Evolutionary conservation across 2,888 invertebrate species (phyloP), one percentile per base, ranked within the genome.

Genomic region (Pseudococcus longispinus): DNA sequence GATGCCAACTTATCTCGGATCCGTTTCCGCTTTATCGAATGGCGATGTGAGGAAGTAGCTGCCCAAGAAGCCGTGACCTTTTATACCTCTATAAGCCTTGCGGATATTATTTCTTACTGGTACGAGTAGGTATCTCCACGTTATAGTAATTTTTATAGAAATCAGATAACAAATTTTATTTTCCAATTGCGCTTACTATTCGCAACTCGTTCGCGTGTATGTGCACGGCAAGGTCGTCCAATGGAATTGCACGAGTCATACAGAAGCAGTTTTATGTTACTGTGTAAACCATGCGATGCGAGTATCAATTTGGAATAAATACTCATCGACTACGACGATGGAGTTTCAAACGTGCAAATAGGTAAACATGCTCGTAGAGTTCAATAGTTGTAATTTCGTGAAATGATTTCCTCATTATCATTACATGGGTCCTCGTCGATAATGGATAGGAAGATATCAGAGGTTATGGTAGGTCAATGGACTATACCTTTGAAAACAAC

Each of bases 11-110:
- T 42, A 80, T 80, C 77, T 42, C 20, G 15, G 20, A 18, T 20
- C 9, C 20, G 77, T 80, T 80, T 80, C 77, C 77, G 77, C 42
- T 70, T 70, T 11, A 80, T 80, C 42, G 11, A 77, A 80, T 80
- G 42, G 42, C 18, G 5, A 15, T 80, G 42, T 18, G 42, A 80
- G 77, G 77, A 80, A 80, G 37, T 42, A 20, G 20, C 20, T 42
- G 42, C 20, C 77, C 13, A 42, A 20, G 37, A 42, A 80, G 77
- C 77, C 42, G 42, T 80, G 77, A 80, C 77, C 77, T 80, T 80
- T 80, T 18, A n/a, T 29, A 32, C 9, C 6, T 18, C 18, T 74
- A 42, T n/a, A 20, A 80, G 20, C 77, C 77, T 80, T 42, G 77
- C 42, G 20, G 77, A 37, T 42, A 80, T 80, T 80, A 80, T 80